These are phyloP conservation scores for Pterocles gutturalis DNA, from an alignment of 2,113 vertebrate species.

Conservation along the genomic window DNA sequence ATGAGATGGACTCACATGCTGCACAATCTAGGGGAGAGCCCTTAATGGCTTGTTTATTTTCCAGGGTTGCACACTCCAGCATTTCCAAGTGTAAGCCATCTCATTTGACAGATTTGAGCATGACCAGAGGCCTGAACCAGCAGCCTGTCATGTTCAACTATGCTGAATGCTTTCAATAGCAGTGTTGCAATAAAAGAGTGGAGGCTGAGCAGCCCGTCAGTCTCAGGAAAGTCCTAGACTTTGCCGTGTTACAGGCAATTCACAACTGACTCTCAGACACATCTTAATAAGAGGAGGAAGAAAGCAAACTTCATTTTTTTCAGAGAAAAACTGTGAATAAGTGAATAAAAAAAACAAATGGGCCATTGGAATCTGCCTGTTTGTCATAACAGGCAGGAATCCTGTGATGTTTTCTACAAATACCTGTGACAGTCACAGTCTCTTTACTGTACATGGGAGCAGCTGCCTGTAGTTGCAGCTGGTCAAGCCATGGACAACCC, in stretches of 20 bases:
- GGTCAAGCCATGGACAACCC: neutral
- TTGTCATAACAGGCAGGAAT: neutral
- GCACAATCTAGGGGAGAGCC: neutral
- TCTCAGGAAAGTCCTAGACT: neutral
- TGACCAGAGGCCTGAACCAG: neutral
- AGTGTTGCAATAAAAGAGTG: neutral
- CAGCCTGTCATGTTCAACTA: neutral
- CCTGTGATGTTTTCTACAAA: neutral
- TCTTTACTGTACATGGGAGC: neutral
- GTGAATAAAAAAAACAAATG: neutral
- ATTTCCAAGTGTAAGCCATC: neutral
- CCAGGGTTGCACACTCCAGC: neutral
- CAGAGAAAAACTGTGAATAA: neutral
- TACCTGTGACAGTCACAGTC: neutral
- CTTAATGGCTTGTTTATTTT: conserved; percentile 13
- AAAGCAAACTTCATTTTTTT: neutral
- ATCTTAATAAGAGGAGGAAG: neutral
- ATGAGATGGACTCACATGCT: neutral
- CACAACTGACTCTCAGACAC: accelerated
- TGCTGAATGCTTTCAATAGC: neutral
- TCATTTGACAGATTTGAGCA: neutral
- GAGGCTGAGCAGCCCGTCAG: neutral
- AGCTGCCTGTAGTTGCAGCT: neutral
- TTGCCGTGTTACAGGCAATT: neutral
- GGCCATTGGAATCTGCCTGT: neutral